phyloP scores from a whole-genome alignment of 2,797 vertebrate species.

The Lagocephalus sceleratus region DNA sequence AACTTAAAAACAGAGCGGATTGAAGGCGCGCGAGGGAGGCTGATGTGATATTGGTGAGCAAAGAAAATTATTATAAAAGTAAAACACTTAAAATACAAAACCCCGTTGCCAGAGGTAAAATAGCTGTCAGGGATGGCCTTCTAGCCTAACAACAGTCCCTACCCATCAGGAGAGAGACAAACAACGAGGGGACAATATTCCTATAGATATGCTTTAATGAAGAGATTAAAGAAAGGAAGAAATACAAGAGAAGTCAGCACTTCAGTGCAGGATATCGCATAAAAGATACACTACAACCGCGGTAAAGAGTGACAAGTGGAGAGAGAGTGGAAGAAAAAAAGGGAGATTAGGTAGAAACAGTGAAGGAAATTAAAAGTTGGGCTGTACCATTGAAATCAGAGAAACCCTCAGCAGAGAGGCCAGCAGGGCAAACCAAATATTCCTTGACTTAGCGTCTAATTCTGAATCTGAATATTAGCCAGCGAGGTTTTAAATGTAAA shows the following conservation, averaged over 20 bases:
- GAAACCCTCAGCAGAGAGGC: constrained; percentile 82
- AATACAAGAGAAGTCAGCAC: constrained; percentile 30
- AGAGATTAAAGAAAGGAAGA: constrained; percentile 53
- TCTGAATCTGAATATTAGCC: constrained; percentile 92
- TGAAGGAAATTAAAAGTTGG: constrained; percentile 90
- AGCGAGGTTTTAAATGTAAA: constrained; percentile 98
- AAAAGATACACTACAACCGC: constrained; percentile 24
- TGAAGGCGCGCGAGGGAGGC: constrained; percentile 51
- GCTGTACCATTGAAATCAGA: constrained; percentile 84
- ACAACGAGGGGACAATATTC: constrained; percentile 31
- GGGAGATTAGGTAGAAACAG: constrained; percentile 74
- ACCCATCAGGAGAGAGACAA: constrained; percentile 48
- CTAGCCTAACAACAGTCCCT: constrained; percentile 47
- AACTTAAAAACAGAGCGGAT: constrained; percentile 49
- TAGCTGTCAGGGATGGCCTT: constrained; percentile 53
- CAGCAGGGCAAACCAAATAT: constrained; percentile 95
- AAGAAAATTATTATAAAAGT: constrained; percentile 65
- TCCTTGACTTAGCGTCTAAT: constrained; percentile 92
- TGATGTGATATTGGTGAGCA: constrained; percentile 55
- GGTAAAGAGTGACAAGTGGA: constrained; percentile 67
- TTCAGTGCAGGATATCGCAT: constrained; percentile 33
- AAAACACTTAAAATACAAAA: constrained; percentile 70
- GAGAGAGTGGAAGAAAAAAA: constrained; percentile 41
- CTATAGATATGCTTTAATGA: constrained; percentile 44
- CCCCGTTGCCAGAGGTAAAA: constrained; percentile 51